Percentiles rank a stretch among this genome's conserved stretches.
Evolutionary conservation across 2,888 invertebrate genomes (phyloP).

Genomic region (Cerastoderma edule): DNA sequence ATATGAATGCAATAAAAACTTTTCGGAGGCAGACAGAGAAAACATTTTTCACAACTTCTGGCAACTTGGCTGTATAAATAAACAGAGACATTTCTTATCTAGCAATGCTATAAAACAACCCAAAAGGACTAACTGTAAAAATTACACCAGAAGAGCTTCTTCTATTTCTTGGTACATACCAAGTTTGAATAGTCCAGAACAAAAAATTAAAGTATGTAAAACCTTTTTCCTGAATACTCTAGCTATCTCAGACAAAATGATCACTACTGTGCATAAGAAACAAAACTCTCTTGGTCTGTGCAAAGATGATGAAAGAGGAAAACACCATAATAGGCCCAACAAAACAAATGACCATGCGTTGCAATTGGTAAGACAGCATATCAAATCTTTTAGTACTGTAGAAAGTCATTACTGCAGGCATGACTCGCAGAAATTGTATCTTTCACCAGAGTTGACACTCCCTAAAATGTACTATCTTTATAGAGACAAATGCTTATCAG

Average conservation of each 20-base stretch:
- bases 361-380: slow-evolving; percentile 16
- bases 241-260: slow-evolving; percentile 15
- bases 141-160: not conserved
- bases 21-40: slow-evolving; percentile 17
- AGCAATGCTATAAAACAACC: not conserved
- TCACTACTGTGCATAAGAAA: slow-evolving; percentile 17
- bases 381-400: slow-evolving; percentile 32
- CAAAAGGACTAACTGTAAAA: not conserved
- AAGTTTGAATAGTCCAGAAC: not conserved
- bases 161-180: slow-evolving; percentile 6
- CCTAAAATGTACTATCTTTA: slow-evolving; percentile 29
- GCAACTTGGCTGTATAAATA: slow-evolving; percentile 15
- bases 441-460: slow-evolving; percentile 19
- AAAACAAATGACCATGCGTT: not conserved
- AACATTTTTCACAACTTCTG: slow-evolving; percentile 17
- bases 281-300: slow-evolving; percentile 12
- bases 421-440: slow-evolving; percentile 25
- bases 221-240: slow-evolving; percentile 33
- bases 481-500: not conserved
- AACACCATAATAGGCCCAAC: slow-evolving; percentile 20
- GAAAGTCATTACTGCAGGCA: slow-evolving; percentile 48
- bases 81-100: slow-evolving; percentile 8
- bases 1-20: slow-evolving; percentile 4
- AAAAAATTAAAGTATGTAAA: slow-evolving; percentile 31
- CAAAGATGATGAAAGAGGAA: slow-evolving; percentile 26